phyloP scores from a whole-genome alignment of 2,113 vertebrate genomes.

The Podilymbus podiceps region DNA sequence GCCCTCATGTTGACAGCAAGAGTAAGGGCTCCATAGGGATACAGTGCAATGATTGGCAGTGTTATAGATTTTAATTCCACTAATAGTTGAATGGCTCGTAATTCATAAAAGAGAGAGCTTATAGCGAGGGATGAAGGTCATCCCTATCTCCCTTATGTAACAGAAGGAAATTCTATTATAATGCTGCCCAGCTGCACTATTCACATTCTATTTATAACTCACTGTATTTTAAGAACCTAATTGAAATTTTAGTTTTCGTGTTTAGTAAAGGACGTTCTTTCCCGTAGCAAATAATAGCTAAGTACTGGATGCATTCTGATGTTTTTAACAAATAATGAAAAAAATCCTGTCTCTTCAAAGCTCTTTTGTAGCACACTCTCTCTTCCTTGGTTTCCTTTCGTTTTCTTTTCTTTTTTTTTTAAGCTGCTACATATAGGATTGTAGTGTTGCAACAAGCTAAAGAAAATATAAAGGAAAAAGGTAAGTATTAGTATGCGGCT shows the following conservation, averaged over 20 bases:
- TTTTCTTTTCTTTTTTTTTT: not conserved
- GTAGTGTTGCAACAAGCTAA: not conserved
- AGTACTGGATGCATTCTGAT: not conserved
- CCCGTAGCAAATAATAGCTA: not conserved
- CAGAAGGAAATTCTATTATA: conserved; percentile 47
- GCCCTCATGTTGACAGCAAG: not conserved
- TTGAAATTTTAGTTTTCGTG: not conserved
- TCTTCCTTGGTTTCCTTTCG: not conserved
- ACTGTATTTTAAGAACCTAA: conserved; percentile 27
- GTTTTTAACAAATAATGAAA: not conserved
- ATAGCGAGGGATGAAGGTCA: conserved; percentile 60
- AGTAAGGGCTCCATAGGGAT: not conserved
- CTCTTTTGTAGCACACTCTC: not conserved
- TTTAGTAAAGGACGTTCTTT: not conserved
- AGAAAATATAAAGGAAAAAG: not conserved
- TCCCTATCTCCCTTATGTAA: conserved; percentile 13
- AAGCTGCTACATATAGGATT: not conserved
- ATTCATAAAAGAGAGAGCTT: conserved; percentile 43
- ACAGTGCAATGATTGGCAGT: not conserved
- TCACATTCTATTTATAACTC: conserved; percentile 46
- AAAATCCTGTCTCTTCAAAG: not conserved
- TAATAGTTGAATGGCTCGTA: conserved; percentile 42
- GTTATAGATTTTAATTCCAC: conserved; percentile 52
- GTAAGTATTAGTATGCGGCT: not conserved
- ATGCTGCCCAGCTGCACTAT: conserved; percentile 21